Conservation (phyloP, 1,140 invertebrate species). For the Lepidurus couesii region DNA sequence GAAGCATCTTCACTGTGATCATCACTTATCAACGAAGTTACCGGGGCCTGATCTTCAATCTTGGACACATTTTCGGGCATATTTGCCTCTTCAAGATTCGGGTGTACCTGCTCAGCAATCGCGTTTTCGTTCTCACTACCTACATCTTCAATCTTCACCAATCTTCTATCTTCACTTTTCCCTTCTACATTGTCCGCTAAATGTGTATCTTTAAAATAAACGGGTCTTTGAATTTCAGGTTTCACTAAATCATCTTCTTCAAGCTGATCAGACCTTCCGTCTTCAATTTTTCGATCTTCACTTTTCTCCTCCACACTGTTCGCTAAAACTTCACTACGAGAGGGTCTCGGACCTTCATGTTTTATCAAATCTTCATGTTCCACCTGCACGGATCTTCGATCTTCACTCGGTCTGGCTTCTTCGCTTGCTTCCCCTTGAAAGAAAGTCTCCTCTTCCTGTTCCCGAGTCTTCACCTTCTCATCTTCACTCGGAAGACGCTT, state of each 20-base stretch:
- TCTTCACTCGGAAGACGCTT: not conserved
- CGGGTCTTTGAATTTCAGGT: too few relatives aligned
- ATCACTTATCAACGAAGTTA: not conserved
- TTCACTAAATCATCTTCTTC: too few relatives aligned
- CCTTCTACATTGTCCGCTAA: too few relatives aligned
- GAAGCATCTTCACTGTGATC: not conserved
- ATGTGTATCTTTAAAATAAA: too few relatives aligned
- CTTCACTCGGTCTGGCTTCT: not conserved
- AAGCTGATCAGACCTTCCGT: too few relatives aligned
- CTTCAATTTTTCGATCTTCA: not conserved
- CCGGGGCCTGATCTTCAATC: not conserved
- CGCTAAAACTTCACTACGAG: not conserved
- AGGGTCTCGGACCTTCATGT: too few relatives aligned
- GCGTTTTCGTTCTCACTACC: too few relatives aligned
- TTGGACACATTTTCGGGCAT: not conserved
- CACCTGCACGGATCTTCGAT: not conserved
- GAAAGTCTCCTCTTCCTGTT: not conserved
- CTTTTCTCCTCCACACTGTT: not conserved
- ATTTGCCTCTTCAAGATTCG: too few relatives aligned
- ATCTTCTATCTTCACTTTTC: too few relatives aligned
- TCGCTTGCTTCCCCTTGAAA: not conserved
- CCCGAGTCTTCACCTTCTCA: not conserved
- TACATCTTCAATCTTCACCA: too few relatives aligned
- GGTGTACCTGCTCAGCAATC: too few relatives aligned
- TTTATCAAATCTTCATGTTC: not conserved